A percentile compares a stretch with the other conserved stretches of the same genome.
Conservation (phyloP, 2,888 invertebrate species). For the Pyralis farinalis region DNA sequence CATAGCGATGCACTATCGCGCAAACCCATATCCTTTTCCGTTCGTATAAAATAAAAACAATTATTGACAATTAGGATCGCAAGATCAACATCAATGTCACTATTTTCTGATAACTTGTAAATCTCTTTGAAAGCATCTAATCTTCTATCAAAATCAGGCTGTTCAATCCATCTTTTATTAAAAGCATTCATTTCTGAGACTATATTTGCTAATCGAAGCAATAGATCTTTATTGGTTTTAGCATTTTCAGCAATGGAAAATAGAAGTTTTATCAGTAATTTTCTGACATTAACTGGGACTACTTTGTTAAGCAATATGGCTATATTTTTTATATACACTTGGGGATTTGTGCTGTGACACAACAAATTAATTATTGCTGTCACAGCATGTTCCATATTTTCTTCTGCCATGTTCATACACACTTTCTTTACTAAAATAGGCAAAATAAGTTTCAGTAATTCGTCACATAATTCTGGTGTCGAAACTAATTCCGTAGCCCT, state of each 20-base stretch:
- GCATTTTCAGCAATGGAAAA: conserved; percentile 78
- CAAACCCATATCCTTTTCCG: conserved; percentile 91
- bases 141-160: conserved; percentile 93
- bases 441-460: conserved; percentile 84
- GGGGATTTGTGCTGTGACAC: conserved; percentile 83
- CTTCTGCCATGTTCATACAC: conserved; percentile 82
- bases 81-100: conserved; percentile 82
- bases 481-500: conserved; percentile 88
- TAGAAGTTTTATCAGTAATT: conserved; percentile 84
- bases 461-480: conserved; percentile 84
- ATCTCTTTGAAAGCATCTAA: conserved; percentile 89
- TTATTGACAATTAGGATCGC: conserved; percentile 90
- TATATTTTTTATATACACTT: conserved; percentile 84
- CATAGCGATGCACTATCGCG: conserved; percentile 89
- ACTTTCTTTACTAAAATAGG: conserved; percentile 87
- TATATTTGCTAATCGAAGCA: conserved; percentile 77
- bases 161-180: conserved; percentile 94
- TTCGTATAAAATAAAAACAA: conserved; percentile 88
- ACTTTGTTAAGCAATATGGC: conserved; percentile 88
- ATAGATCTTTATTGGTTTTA: conserved; percentile 48
- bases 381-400: conserved; percentile 85
- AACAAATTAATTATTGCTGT: conserved; percentile 88
- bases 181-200: conserved; percentile 90
- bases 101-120: conserved; percentile 69
- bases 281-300: conserved; percentile 83